Percentiles rank a stretch among this genome's conserved stretches.
These are phyloP conservation scores for Cotesia glomerata DNA, from an alignment of 1,140 invertebrate species.

Conservation along the genomic window DNA sequence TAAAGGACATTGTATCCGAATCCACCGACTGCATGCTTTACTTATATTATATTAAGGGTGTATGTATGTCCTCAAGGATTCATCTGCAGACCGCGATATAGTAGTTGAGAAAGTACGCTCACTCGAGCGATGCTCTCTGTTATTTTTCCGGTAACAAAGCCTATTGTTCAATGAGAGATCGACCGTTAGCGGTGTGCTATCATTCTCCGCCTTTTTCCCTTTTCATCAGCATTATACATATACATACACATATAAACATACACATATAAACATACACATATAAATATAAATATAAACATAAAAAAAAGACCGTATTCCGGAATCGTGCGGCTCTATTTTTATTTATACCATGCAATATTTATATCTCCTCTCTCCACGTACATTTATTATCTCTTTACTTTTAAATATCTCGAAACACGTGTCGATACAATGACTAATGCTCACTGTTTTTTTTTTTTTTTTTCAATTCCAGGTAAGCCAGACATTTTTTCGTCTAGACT, in stretches of 20 bases:
- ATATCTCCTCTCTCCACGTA: background rate
- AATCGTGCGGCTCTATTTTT: background rate
- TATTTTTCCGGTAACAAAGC: conserved; percentile 38
- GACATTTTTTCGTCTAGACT: conserved; percentile 1
- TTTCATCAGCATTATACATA: background rate
- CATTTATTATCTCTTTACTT: background rate
- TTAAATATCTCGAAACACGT: background rate
- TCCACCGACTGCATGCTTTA: conserved; percentile 1
- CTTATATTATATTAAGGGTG: no score
- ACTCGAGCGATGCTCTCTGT: conserved; percentile 23
- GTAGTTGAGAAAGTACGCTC: background rate
- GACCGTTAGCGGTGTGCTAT: conserved; percentile 21
- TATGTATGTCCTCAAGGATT: no score
- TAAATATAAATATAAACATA: background rate
- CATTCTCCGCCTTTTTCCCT: background rate
- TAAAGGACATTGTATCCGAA: conserved; percentile 34
- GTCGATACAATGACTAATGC: conserved; percentile 15
- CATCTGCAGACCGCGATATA: background rate
- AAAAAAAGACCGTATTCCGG: background rate
- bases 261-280: background rate
- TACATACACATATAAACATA: background rate
- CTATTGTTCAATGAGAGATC: conserved; percentile 36
- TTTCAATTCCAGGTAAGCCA: conserved; percentile 28
- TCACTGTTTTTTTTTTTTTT: conserved; percentile 27
- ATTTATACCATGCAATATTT: background rate